Base-by-base conservation (phyloP, 1,140 invertebrate genomes). In the Araneus ventricosus region DNA sequence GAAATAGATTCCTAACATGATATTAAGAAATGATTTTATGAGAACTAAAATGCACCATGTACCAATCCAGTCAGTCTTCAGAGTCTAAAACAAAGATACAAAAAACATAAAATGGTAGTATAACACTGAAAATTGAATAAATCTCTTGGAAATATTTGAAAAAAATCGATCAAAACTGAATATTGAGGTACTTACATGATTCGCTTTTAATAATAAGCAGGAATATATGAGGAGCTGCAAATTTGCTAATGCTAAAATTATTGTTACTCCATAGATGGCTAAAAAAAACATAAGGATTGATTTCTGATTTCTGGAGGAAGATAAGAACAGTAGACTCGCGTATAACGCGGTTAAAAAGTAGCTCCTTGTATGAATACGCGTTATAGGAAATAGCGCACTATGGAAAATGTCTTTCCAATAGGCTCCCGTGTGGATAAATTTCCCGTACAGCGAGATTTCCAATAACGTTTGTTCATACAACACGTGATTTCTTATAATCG, bases 191-290 rank as follows among this genome's bases (percentile, higher is more conserved):
- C 63, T 88, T 75, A 88, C 87, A 67, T 39, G 7, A 88, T 88
- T 88, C 4, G 87, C 87, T 75, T 88, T 88, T 20, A 88, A 17
- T 34, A 88, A 41, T 75, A 88, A 75, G 70, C 87, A 88, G 14
- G 87, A 88, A 75, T 45, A 88, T 41, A 88, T 57, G 7, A 88
- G 24, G 39, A 88, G n/a, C 10, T 70, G 63, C 2, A 88, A n/a
- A 70, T 88, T 88, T 45, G 39, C 37, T 39, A 88, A 4, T 6
- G 37, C 34, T 52, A 88, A 52, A 88, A 88, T 1, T 20, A 88
- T 39, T 8, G 63, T 27, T 27, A 88, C 63, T 41, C 87, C 87
- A 88, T 70, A 88, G 41, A 70, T 75, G 14, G 10, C 87, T 88
- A 10, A 24, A 88, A 67, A 70, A 75, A 45, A 14, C 45, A 52